Percentiles rank a stretch among this genome's conserved stretches.
Conservation (phyloP, 2,797 vertebrate species). For the Gambusia yucatana region DNA sequence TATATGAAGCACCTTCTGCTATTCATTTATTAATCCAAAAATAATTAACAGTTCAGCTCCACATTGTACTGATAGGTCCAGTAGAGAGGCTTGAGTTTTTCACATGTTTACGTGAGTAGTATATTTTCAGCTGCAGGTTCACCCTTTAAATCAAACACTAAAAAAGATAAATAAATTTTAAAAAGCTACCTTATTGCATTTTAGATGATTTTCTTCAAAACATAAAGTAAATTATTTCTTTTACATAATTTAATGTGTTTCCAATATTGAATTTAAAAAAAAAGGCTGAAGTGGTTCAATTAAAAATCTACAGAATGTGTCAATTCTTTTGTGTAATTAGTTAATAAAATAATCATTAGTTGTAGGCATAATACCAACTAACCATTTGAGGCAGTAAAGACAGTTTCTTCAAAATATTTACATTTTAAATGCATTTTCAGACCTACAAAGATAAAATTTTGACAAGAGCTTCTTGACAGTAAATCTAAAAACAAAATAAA, state of each 20-base stretch:
- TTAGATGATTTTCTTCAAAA: not conserved
- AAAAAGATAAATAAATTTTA: no score
- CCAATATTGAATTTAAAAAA: not conserved
- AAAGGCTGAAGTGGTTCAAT: not conserved
- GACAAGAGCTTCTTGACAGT: not conserved
- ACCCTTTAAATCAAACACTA: no score
- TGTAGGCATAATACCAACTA: not conserved
- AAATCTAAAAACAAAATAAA: not conserved
- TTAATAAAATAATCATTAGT: not conserved
- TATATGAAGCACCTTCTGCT: no score
- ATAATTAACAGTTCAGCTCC: no score
- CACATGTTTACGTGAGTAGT: no score
- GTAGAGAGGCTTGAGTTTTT: no score
- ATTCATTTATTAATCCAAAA: no score
- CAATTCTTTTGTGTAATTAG: no score
- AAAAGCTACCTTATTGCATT: no score
- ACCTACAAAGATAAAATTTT: not conserved
- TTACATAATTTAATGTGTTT: not conserved
- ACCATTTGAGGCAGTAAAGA: not conserved
- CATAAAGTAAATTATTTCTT: not conserved
- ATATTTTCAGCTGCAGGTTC: no score
- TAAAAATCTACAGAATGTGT: not conserved
- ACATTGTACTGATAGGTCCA: no score
- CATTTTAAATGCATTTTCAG: not conserved
- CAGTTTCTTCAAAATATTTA: not conserved